Conservation (phyloP, 1,140 invertebrate genomes). For the Pissodes strobi region DNA sequence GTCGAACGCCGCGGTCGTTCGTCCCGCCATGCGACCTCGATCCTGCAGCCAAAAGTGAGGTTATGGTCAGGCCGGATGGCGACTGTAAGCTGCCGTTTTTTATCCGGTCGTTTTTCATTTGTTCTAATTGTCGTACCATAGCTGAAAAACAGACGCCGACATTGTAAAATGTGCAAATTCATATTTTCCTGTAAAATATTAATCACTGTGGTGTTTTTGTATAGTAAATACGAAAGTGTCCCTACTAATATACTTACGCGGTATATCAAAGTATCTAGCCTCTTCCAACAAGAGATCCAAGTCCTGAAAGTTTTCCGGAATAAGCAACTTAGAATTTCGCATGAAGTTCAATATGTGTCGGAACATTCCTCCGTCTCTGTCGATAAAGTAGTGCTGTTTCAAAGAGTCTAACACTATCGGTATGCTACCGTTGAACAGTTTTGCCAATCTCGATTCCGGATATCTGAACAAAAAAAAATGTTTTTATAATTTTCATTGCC, state of each 20-base stretch:
- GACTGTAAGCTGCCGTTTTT: slow-evolving; percentile 62
- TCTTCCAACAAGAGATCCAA: slow-evolving; percentile 91
- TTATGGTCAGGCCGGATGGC: slow-evolving; percentile 50
- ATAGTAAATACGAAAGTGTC: not conserved
- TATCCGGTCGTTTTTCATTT: slow-evolving; percentile 72
- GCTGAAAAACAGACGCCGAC: slow-evolving; percentile 58
- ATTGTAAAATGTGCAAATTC: not conserved
- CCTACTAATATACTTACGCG: slow-evolving; percentile 66
- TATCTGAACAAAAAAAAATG: slow-evolving; percentile 66
- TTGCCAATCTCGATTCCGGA: slow-evolving; percentile 88
- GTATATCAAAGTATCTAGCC: slow-evolving; percentile 89
- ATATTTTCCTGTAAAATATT: too few relatives aligned
- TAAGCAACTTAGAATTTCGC: slow-evolving; percentile 83
- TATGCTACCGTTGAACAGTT: slow-evolving; percentile 94
- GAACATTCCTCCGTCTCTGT: slow-evolving; percentile 94
- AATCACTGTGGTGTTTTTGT: too few relatives aligned
- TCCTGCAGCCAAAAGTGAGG: slow-evolving; percentile 39
- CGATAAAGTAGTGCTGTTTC: slow-evolving; percentile 98
- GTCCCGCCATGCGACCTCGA: slow-evolving; percentile 11
- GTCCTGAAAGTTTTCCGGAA: slow-evolving; percentile 87
- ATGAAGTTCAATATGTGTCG: slow-evolving; percentile 95
- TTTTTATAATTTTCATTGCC: not conserved
- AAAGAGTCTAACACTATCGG: slow-evolving; percentile 94
- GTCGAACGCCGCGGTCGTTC: slow-evolving; percentile 5
- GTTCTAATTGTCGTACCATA: slow-evolving; percentile 76